Evolutionary conservation across 2,113 vertebrate species (phyloP), one percentile per base, ranked within the genome.

Genomic region (Nothobranchius kuhntae): DNA sequence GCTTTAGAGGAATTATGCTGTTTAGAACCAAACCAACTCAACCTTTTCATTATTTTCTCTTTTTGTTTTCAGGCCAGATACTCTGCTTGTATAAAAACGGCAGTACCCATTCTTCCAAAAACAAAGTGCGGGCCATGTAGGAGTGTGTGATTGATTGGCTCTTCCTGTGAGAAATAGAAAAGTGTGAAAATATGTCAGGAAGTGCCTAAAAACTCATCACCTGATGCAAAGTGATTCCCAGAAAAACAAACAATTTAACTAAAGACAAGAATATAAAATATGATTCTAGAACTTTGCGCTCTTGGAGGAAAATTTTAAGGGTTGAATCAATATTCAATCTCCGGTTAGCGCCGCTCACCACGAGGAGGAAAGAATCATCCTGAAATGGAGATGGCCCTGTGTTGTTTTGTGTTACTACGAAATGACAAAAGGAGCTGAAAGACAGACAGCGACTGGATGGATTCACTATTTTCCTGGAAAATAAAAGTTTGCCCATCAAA

Each of bases 321-420:
- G 62, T 69, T n/a, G 35, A 70, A 85, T 85, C 78, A 68, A 83
- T 80, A 81, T 54, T 65, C 84, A 26, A 72, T 85, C 66, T 86
- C 53, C 61, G 46, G 51, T 72, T 57, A 40, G 67, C 10, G 24
- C 1, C 3, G 42, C 24, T 47, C 47, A 54, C 67, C 30, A 56
- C 36, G 9, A 10, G 9, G 15, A 71, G 71, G 75, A 62, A 65
- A 69, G 58, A 68, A 48, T 45, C 1, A 53, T 13, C 24, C 61
- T 44, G 8, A 57, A 68, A 53, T 46, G 35, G 6, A 36, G 17
- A 13, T 50, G 44, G 12, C 44, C 57, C 65, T 30, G 50, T 74
- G 61, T 65, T 77, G 44, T 69, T 75, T 68, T 68, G 48, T 52
- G 13, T 75, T 55, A 30, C 45, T 71, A n/a, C 63, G 6, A 67